phyloP scores from a whole-genome alignment of 1,140 invertebrate species.

The Drosophila pallidifrons region DNA sequence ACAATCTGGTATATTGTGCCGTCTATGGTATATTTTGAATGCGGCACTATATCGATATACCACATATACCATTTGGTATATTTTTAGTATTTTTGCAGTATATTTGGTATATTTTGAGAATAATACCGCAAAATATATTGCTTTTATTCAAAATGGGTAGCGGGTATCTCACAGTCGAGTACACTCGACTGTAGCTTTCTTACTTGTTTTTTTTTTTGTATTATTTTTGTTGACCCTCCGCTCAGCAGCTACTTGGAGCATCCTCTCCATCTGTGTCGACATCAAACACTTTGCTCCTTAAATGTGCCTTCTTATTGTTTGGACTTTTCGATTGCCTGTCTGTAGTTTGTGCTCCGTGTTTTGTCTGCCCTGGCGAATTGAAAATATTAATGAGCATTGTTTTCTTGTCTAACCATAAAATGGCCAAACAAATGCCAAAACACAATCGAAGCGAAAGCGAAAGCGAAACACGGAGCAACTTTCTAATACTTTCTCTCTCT shows the following conservation, averaged over 20 bases:
- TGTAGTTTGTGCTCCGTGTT: background rate
- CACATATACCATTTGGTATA: no score
- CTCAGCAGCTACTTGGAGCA: background rate
- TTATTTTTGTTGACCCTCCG: slow-evolving; percentile 10
- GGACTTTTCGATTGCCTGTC: slow-evolving; percentile 24
- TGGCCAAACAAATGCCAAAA: slow-evolving; percentile 7
- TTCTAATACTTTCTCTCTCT: background rate
- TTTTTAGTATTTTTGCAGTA: no score
- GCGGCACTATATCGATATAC: no score
- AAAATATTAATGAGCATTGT: slow-evolving; percentile 42
- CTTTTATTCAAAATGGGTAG: no score
- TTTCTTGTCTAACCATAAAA: background rate
- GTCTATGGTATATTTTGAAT: no score
- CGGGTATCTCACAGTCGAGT: no score
- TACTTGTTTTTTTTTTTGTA: no score
- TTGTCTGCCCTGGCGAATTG: slow-evolving; percentile 23
- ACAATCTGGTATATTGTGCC: no score
- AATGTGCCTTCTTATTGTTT: slow-evolving; percentile 39
- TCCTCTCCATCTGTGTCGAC: slow-evolving; percentile 3
- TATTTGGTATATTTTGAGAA: no score
- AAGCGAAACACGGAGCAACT: background rate
- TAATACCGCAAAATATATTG: no score
- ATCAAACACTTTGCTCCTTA: slow-evolving; percentile 42
- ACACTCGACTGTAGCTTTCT: no score
- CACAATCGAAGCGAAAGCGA: background rate